Evolutionary conservation across 2,888 invertebrate genomes (phyloP).

Genomic region (Bellardia pandia): DNA sequence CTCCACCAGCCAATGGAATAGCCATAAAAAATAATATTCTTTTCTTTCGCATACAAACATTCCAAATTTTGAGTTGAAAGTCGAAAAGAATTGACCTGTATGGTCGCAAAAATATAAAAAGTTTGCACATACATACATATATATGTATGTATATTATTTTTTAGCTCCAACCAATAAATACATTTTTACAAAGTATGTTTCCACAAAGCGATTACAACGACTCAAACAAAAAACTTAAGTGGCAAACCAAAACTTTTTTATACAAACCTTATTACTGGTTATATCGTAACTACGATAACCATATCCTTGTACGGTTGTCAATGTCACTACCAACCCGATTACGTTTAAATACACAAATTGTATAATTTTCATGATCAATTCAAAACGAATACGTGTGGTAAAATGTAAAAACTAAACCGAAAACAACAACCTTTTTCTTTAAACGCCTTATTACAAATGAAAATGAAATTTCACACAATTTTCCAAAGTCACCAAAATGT

Average conservation of each 20-base stretch:
- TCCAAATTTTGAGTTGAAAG: too few relatives aligned
- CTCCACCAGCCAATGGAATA: too few relatives aligned
- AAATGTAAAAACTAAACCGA: conserved; percentile 14
- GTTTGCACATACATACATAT: too few relatives aligned
- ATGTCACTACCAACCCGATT: conserved; percentile 30
- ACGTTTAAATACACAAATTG: conserved; percentile 31
- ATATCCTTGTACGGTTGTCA: conserved; percentile 46
- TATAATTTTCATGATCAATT: conserved; percentile 57
- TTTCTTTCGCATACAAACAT: too few relatives aligned
- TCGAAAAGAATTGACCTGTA: too few relatives aligned
- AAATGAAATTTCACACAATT: conserved; percentile 73
- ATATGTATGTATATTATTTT: too few relatives aligned
- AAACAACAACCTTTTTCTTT: conserved; percentile 66
- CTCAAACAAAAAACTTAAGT: background rate
- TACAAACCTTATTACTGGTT: conserved; percentile 58
- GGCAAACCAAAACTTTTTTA: background rate
- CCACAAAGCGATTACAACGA: background rate
- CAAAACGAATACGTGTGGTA: background rate
- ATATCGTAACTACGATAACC: conserved; percentile 44
- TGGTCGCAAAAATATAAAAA: too few relatives aligned
- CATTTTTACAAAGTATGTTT: background rate
- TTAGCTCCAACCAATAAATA: too few relatives aligned
- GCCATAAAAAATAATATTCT: too few relatives aligned
- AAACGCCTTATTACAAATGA: conserved; percentile 71
- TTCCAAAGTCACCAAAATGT: conserved; percentile 66